phyloP scores from a whole-genome alignment of 2,113 vertebrate species.

The Zosterops lateralis region DNA sequence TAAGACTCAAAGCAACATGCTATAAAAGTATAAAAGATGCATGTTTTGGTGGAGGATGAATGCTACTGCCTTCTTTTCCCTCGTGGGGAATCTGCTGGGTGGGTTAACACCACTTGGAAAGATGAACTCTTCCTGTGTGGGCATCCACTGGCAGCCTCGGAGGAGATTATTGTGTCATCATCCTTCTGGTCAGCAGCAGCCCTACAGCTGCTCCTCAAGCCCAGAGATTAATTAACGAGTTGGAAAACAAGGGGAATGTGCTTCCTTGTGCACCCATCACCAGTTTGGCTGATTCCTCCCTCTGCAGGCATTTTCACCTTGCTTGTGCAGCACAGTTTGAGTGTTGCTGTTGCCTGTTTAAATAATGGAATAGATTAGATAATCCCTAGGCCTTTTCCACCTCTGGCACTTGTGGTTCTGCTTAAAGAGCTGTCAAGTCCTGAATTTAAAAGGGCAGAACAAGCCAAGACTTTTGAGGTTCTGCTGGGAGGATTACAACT shows the following conservation, averaged over 20 bases:
- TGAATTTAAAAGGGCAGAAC: conserved; percentile 37
- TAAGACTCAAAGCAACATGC: conserved; percentile 12
- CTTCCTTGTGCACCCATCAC: not conserved
- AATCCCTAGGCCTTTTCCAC: conserved; percentile 43
- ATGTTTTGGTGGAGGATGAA: not conserved
- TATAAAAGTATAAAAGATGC: conserved; percentile 27
- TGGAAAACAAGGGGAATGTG: not conserved
- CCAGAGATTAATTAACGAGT: not conserved
- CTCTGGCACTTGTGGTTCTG: conserved; percentile 47
- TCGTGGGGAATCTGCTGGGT: not conserved
- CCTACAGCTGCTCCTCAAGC: not conserved
- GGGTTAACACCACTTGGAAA: not conserved
- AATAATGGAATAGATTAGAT: conserved; percentile 39
- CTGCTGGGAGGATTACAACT: conserved; percentile 50
- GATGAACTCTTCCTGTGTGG: conserved; percentile 41
- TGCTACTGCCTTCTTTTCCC: not conserved
- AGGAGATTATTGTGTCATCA: not conserved
- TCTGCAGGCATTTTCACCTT: not conserved
- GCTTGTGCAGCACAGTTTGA: not conserved
- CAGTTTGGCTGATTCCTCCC: not conserved
- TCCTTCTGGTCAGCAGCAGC: not conserved
- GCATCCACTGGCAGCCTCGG: not conserved
- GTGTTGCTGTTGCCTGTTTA: not conserved
- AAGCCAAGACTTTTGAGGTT: conserved; percentile 63
- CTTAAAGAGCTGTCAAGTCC: conserved; percentile 47